Base-by-base conservation (phyloP, 2,888 invertebrate species). In the Sericinus montela region DNA sequence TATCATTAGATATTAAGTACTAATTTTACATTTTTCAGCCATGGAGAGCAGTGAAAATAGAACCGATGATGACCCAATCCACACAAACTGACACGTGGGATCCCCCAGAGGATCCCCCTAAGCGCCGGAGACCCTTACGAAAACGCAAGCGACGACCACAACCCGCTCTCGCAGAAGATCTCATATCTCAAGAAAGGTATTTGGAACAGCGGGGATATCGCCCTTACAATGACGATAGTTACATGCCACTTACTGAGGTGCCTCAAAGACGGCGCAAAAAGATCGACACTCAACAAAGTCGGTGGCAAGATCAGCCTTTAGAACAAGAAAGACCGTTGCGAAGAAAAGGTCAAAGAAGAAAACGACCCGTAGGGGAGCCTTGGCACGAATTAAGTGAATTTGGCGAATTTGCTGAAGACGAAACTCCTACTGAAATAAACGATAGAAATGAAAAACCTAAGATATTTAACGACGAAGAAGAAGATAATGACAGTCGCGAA, bases 61-160 rank as follows among this genome's bases (percentile, higher is more conserved):
- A 69, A 42, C 65, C 73, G 42, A 53, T 56, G 47, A 58, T 68
- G 51, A 66, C 67, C 42, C 65, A 67, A 47, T 55, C 75, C 11
- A 63, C 66, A 28, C 61, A 59, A 48, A 55, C 60, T 9, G 67
- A 71, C 25, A 67, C 67, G 9, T 85, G 86, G 85, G 75, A 75
- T n/a, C 69, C 65, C 2, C 64, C 71, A 19, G 80, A 80, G 23
- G 77, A 79, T 48, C 63, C 67, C 0, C 76, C 81, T 4, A 82
- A 84, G 62, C 78, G 90, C 4, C 76, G 91, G 30, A 75, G 90
- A 56, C 65, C 80, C 8, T 76, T 76, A 1, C 86, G 92, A 9
- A 93, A 93, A 76, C 87, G 92, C 48, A 93, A 92, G 74, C 85
- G 92, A 48, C 85, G 91, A 38, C 92, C 92, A n/a, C 84, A 87